Conservation (phyloP, 1,140 invertebrate genomes). For the Drosophila paulistorum region DNA sequence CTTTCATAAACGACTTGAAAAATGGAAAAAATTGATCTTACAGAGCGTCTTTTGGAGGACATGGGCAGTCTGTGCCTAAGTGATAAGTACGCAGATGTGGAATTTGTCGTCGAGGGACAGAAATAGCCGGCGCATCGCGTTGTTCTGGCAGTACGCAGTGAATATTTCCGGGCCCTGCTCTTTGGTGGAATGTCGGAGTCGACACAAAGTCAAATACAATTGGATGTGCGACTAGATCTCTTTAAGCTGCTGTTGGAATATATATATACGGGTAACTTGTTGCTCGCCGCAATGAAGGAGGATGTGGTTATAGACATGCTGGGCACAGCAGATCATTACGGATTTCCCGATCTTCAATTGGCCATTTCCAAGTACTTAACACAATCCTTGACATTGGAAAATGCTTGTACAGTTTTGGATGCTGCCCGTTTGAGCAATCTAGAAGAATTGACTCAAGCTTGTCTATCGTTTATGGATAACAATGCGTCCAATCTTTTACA, state of each 20-base stretch:
- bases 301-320: conserved; percentile 94
- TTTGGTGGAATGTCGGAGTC: conserved; percentile 97
- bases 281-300: conserved; percentile 91
- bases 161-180: conserved; percentile 96
- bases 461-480: conserved; percentile 93
- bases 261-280: conserved; percentile 95
- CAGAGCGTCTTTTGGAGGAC: conserved; percentile 74
- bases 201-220: conserved; percentile 91
- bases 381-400: conserved; percentile 92
- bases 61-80: conserved; percentile 92
- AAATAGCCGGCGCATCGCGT: conserved; percentile 94
- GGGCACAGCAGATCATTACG: conserved; percentile 96
- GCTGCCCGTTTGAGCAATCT: conserved; percentile 89
- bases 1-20: too few relatives aligned
- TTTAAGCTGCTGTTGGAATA: too few relatives aligned
- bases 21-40: too few relatives aligned
- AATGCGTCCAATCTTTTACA: conserved; percentile 93
- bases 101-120: conserved; percentile 92
- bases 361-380: conserved; percentile 96
- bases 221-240: conserved; percentile 92
- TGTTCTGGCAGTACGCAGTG: conserved; percentile 93
- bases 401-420: conserved; percentile 97
- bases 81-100: conserved; percentile 95
- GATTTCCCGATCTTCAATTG: conserved; percentile 94
- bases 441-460: conserved; percentile 86